Base-by-base conservation (phyloP, 2,888 invertebrate genomes). In the Molorchus minor region DNA sequence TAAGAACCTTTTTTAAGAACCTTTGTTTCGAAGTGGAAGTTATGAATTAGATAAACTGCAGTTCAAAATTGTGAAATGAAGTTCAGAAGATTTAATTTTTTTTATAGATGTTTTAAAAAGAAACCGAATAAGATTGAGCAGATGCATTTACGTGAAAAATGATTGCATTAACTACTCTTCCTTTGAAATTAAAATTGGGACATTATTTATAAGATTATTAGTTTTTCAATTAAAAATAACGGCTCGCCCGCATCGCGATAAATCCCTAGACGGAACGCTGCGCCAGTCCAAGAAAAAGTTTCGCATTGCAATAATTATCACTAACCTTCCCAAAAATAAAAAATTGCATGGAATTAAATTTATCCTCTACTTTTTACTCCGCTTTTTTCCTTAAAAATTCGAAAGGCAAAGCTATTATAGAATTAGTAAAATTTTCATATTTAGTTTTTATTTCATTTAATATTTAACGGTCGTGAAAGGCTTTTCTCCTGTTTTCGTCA, bases 181-280 rank as follows among this genome's bases (percentile, higher is more conserved):
- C 2, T n/a, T n/a, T 3, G 29, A 17, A 52, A 41, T 52, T 52
- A 52, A 52, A 40, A 41, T 25, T 41, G 29, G 30, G n/a, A 3
- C 41, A 30, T 52, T 41, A 52, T 52, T 52, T 52, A 52, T 52
- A 41, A 52, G 52, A 41, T 52, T 52, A 52, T 52, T 52, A 52
- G 52, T 52, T 52, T 52, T 52, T 36, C 52, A 52, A 52, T 52
- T 52, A 52, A 52, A 52, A 41, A 52, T 52, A 52, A 52, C 20
- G 25, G 33, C 41, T 15, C 29, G 20, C 40, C 15, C 10, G 52
- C 52, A 52, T 29, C 41, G 41, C 30, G 29, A 29, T 30, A 41
- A 49, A 30, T 40, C 52, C 41, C 52, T 12, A 19, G 19, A 25
- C 15, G n/a, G 36, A 36, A 36, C 52, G 40, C 17, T 13, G 15